Evolutionary conservation across 2,888 invertebrate genomes (phyloP), one percentile per base, ranked within the genome.

Genomic region (Balanococcus diminutus): DNA sequence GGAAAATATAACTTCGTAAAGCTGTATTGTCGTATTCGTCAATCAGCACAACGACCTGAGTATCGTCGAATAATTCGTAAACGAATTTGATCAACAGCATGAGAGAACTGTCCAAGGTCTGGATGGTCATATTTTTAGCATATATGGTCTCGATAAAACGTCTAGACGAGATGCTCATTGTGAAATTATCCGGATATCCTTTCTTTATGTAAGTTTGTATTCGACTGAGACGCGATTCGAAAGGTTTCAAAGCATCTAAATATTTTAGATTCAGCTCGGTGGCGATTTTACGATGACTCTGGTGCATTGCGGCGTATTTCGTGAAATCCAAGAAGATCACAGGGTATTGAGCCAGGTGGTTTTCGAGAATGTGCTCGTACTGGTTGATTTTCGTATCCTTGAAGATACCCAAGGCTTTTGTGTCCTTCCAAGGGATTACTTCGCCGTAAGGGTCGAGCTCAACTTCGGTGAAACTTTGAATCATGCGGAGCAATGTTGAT

Each of bases 1-100:
- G 67, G 16, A 67, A 67, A 4, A 67, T 67, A 16, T 67, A 67
- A 16, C 67, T 67, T 1, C 67, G 67, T 28, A 67, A 16, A 28
- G 67, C 67, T 4, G 67, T 67, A 28, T 67, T 67, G 28, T 67
- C 67, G 67, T 67, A 67, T 28, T 67, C 67, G 67, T 67, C 67
- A 14, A 67, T 67, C 16, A 67, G 28, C 28, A 67, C 14, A 0
- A 67, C 28, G 14, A 67, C 67, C 67, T 1, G 28, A 0, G 28
- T 67, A 6, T 67, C 28, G 67, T 67, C 67, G 67, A 67, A 67
- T 3, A 67, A 8, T 16, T 67, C 67, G 28, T 31, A 67, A 14
- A 67, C 5, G 67, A 67, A 67, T 67, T 67, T 67, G 9, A 67
- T 28, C 67, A 67, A 5, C 67, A 67, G 16, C 67, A 67, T 5